Percentiles rank a stretch among this genome's conserved stretches.
These are phyloP conservation scores for Nomada hirtipes DNA, from an alignment of 2,888 invertebrate genomes.

Conservation along the genomic window DNA sequence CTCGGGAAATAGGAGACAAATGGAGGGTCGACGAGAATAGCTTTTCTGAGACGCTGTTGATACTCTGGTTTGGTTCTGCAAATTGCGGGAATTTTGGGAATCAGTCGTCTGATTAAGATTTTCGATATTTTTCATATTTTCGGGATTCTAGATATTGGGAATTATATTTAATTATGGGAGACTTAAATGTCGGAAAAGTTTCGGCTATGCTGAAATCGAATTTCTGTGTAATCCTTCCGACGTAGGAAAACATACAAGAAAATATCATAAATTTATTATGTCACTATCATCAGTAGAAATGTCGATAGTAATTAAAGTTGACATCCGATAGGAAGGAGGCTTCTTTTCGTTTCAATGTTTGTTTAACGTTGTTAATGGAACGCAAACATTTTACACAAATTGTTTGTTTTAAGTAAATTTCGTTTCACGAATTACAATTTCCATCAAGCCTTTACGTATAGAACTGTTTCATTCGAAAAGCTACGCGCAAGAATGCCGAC, in stretches of 20 bases:
- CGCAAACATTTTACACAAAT: neutral
- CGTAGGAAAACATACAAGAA: too few relatives aligned
- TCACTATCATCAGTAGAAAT: too few relatives aligned
- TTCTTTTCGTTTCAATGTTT: neutral
- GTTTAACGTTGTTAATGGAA: neutral
- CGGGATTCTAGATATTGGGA: too few relatives aligned
- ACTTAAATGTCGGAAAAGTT: too few relatives aligned
- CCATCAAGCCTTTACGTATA: neutral
- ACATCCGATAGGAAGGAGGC: neutral
- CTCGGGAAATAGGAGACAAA: neutral
- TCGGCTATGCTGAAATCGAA: too few relatives aligned
- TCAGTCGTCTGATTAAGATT: too few relatives aligned
- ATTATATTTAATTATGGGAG: too few relatives aligned
- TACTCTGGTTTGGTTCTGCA: neutral
- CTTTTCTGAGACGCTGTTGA: neutral
- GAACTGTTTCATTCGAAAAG: neutral
- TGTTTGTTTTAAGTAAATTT: neutral
- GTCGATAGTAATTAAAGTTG: too few relatives aligned
- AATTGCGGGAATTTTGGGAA: too few relatives aligned
- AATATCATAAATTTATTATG: too few relatives aligned
- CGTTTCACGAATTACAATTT: slow-evolving; percentile 8
- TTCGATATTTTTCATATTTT: too few relatives aligned
- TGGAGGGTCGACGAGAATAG: neutral
- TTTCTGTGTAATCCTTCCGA: too few relatives aligned
- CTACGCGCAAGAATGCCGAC: neutral